Conservation (phyloP, 2,797 vertebrate species). For the Chromobotia macracanthus region DNA sequence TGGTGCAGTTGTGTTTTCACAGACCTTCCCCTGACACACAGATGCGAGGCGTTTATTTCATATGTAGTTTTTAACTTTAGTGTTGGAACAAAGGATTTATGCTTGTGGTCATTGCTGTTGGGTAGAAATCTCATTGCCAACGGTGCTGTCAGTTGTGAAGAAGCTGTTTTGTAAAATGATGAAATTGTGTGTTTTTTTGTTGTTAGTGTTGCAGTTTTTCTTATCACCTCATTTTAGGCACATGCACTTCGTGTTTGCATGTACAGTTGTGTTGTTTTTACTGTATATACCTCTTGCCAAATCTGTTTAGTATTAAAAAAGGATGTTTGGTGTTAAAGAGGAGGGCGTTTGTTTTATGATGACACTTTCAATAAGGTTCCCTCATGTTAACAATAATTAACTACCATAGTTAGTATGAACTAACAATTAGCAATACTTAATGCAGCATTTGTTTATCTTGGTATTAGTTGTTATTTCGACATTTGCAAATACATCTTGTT, state of each 20-base stretch:
- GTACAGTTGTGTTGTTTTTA: background rate
- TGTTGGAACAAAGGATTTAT: background rate
- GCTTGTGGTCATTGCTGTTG: background rate
- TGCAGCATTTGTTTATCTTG: too few species aligned
- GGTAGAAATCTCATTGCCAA: background rate
- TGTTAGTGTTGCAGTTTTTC: background rate
- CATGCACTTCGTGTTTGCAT: background rate
- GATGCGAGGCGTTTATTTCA: background rate
- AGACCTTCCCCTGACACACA: background rate
- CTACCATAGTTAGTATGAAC: too few species aligned
- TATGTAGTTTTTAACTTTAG: background rate
- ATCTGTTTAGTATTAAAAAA: background rate
- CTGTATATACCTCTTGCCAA: background rate
- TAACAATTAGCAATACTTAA: too few species aligned
- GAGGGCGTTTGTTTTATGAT: too few species aligned
- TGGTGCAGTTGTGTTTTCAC: slow-evolving; percentile 1
- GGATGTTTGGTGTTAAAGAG: too few species aligned
- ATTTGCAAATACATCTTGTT: too few species aligned
- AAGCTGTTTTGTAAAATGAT: background rate
- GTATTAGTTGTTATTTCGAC: too few species aligned
- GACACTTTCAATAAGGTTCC: too few species aligned
- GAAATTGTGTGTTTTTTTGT: background rate
- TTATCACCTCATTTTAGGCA: background rate
- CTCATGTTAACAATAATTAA: too few species aligned
- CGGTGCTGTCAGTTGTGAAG: background rate